Percentiles rank a stretch among this genome's conserved stretches.
Conservation (phyloP, 2,797 vertebrate species). For the Pseudotriccus pelzelni region DNA sequence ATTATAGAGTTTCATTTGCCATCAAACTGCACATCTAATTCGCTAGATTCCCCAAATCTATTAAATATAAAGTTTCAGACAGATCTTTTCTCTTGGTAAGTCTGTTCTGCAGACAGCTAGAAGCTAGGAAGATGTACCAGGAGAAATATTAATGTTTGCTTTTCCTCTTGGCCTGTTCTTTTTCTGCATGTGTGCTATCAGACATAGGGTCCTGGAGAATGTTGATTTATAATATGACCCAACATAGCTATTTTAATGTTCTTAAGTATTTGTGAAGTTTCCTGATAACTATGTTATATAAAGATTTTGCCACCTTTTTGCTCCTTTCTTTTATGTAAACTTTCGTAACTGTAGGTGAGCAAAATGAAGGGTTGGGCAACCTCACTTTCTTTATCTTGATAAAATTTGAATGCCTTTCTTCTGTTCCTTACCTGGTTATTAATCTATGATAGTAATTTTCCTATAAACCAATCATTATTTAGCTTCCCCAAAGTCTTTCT, state of each 20-base stretch:
- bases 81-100: not conserved
- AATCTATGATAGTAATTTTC: not conserved
- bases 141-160: not conserved
- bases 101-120: not conserved
- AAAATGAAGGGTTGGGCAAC: not conserved
- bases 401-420: not conserved
- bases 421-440: not conserved
- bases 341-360: not conserved
- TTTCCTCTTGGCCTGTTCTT: not conserved
- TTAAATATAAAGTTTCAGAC: not conserved
- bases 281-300: not conserved
- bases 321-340: not conserved
- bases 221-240: not conserved
- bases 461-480: not conserved
- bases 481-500: not conserved
- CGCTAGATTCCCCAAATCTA: not conserved
- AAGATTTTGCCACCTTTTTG: not conserved
- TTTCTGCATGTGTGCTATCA: not conserved
- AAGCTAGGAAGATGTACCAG: not conserved
- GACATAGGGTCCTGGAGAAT: not conserved
- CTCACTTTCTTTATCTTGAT: not conserved
- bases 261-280: not conserved
- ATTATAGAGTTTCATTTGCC: conserved; percentile 23
- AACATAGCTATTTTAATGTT: not conserved
- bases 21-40: not conserved